These are phyloP conservation scores for Coregonus clupeaformis DNA, from an alignment of 2,113 vertebrate species.

Conservation along the genomic window DNA sequence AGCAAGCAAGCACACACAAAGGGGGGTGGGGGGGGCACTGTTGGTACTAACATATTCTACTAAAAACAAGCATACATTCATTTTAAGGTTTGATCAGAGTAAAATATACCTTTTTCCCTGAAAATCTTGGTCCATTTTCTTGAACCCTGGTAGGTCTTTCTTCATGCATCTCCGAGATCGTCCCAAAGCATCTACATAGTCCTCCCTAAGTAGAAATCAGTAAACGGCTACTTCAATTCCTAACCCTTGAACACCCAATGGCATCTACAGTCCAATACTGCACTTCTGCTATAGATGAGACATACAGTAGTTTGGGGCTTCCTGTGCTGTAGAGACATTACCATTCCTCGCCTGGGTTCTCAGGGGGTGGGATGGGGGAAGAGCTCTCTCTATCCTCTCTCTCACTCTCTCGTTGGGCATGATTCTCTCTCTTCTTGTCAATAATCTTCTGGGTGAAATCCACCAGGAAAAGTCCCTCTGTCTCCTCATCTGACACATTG, in stretches of 20 bases:
- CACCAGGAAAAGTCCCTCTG: constrained; percentile 90
- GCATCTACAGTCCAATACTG: background rate
- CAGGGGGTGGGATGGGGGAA: constrained; percentile 77
- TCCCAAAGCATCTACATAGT: constrained; percentile 91
- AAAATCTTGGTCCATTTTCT: constrained; percentile 88
- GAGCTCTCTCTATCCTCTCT: constrained; percentile 59
- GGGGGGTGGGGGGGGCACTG: no score
- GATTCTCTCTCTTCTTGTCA: constrained; percentile 79
- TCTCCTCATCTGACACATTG: constrained; percentile 86
- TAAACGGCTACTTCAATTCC: background rate
- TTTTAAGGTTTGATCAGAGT: background rate
- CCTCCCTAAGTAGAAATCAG: constrained; percentile 78
- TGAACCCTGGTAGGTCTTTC: constrained; percentile 86
- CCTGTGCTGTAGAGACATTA: constrained; percentile 47
- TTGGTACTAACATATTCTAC: no score
- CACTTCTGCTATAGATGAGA: background rate
- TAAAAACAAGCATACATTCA: background rate
- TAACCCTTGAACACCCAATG: background rate
- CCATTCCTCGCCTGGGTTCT: constrained; percentile 92
- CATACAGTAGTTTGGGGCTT: background rate
- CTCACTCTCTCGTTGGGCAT: constrained; percentile 58
- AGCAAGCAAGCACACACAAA: background rate
- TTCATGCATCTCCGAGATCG: constrained; percentile 92
- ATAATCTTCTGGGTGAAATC: constrained; percentile 99
- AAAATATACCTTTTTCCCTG: constrained; percentile 78